Conservation (phyloP, 2,888 invertebrate species). For the Caenorhabditis imperialis region DNA sequence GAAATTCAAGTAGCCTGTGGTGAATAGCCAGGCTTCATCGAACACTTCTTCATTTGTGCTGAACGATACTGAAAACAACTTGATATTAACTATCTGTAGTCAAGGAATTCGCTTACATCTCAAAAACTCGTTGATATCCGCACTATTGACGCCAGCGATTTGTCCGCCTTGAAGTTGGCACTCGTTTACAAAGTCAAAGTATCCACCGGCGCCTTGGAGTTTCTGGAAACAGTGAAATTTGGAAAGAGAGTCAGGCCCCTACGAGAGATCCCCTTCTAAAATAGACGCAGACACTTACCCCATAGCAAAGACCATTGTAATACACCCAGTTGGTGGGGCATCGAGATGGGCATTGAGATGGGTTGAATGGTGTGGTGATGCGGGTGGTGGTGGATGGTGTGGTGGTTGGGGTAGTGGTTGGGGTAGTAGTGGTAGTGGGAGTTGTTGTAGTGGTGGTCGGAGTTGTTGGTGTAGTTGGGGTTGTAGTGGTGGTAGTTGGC, state of each 20-base stretch:
- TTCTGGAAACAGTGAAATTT: too few species aligned
- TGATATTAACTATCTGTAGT: too few species aligned
- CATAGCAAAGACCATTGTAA: conserved; percentile 13
- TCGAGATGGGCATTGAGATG: conserved; percentile 5
- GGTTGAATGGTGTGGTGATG: conserved; percentile 7
- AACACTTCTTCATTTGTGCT: neutral
- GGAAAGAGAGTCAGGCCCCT: too few species aligned
- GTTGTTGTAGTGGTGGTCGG: too few species aligned
- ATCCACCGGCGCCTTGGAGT: conserved; percentile 10
- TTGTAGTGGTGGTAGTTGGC: neutral
- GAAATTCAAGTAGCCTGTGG: conserved; percentile 7
- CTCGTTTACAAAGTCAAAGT: neutral
- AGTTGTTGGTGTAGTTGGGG: neutral
- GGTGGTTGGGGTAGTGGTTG: conserved; percentile 13
- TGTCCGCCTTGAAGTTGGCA: conserved; percentile 11
- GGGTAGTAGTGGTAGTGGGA: too few species aligned
- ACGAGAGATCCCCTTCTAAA: too few species aligned
- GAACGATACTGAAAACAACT: conserved; percentile 22
- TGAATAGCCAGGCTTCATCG: conserved; percentile 10
- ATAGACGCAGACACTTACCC: too few species aligned
- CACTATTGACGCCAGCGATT: conserved; percentile 1
- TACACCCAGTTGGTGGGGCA: conserved; percentile 22
- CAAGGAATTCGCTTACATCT: conserved; percentile 20
- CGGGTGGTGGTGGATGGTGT: too few species aligned
- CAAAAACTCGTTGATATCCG: conserved; percentile 13